phyloP scores from a whole-genome alignment of 2,113 vertebrate genomes.

The Dasyurus viverrinus region DNA sequence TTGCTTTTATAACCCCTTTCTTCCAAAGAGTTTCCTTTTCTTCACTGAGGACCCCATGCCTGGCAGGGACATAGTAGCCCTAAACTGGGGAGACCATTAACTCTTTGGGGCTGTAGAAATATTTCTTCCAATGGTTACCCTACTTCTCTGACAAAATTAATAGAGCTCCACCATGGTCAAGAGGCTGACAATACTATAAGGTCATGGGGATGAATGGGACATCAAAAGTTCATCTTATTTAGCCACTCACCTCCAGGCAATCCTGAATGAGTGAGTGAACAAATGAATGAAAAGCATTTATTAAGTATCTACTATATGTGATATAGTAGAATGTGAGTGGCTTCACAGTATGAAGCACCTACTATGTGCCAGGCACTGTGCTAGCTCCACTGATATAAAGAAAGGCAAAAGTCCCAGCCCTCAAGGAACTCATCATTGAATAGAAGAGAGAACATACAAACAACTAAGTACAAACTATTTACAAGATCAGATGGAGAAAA shows the following conservation, averaged over 20 bases:
- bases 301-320: not conserved
- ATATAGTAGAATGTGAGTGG: not conserved
- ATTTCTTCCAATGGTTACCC: not conserved
- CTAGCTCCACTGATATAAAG: not conserved
- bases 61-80: not conserved
- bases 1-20: slow-evolving; percentile 12
- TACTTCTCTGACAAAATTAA: rapidly evolving
- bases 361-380: not conserved
- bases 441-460: not conserved
- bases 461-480: not conserved
- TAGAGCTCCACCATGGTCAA: not conserved
- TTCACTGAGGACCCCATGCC: not conserved
- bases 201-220: not conserved
- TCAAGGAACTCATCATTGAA: not conserved
- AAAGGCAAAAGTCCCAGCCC: not conserved
- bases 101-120: slow-evolving; percentile 1
- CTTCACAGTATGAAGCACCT: not conserved
- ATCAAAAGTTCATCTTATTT: not conserved
- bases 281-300: not conserved
- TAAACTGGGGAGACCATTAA: not conserved
- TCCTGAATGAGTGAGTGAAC: not conserved
- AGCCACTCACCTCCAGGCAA: not conserved
- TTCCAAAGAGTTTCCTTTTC: not conserved
- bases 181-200: no score
- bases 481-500: not conserved